These are phyloP conservation scores for Dasysyrphus albostriatus DNA, from an alignment of 2,888 invertebrate species.

Conservation along the genomic window DNA sequence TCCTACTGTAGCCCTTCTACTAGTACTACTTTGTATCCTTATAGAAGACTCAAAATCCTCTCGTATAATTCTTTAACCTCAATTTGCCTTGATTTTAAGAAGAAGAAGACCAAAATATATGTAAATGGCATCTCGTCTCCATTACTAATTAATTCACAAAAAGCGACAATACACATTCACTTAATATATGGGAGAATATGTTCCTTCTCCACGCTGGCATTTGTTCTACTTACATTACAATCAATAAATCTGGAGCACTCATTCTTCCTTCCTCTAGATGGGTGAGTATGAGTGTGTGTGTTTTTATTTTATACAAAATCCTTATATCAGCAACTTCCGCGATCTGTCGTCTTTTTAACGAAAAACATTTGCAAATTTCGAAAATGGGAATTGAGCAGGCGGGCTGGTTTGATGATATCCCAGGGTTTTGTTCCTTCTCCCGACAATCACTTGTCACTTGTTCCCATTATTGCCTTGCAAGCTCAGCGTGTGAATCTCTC, in stretches of 20 bases:
- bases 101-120: not conserved
- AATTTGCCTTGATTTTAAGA: conserved; percentile 1
- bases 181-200: conserved; percentile 34
- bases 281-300: not conserved
- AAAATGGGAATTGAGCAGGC: conserved; percentile 54
- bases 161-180: conserved; percentile 31
- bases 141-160: conserved; percentile 63
- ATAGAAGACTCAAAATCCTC: not conserved
- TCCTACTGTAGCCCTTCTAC: not conserved
- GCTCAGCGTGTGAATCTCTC: conserved; percentile 49
- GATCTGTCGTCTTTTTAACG: conserved; percentile 57
- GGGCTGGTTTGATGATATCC: conserved; percentile 10
- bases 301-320: conserved; percentile 19
- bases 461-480: conserved; percentile 70
- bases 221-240: conserved; percentile 67
- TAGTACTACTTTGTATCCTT: not conserved
- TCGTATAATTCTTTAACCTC: conserved; percentile 10
- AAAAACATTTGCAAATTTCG: conserved; percentile 64
- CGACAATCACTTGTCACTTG: conserved; percentile 73
- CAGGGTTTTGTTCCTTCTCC: conserved; percentile 32
- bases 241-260: conserved; percentile 69
- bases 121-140: conserved; percentile 33
- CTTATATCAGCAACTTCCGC: conserved; percentile 66
- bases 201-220: not conserved
- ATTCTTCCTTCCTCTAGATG: conserved; percentile 1